Base-by-base conservation (phyloP, 1,140 invertebrate species). In the Scaptomyza graminum region DNA sequence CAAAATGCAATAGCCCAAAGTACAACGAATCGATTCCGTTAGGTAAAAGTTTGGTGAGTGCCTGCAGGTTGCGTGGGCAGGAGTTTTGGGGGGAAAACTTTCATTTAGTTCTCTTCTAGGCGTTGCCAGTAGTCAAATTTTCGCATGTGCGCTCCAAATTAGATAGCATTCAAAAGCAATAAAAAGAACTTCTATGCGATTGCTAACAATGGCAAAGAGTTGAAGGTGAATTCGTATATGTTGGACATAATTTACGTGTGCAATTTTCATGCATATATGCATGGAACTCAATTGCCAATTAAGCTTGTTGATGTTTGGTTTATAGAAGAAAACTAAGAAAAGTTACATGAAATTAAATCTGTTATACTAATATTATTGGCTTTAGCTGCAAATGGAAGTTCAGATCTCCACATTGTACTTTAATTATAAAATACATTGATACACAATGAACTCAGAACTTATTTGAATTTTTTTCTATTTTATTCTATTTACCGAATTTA, bases 101-200 rank as follows among this genome's bases (percentile, higher is more conserved):
- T 16, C 13, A n/a, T 22, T 39, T 37, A 41, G 43, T 46, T 37
- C 49, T 25, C 25, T 34, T 34, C 15, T 50, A 62, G 75, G 76
- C 76, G 68, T 76, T 64, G 43, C 76, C 69, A 79, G 74, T 76
- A 79, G 76, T 76, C 63, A 79, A 79, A 79, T 79, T 76, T 72
- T 76, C 69, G 74, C 76, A 78, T 78, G 76, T 78, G 76, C 76
- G 63, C 67, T 34, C 63, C 62, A 76, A 79, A 76, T 79, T 79
- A 79, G 76, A 79, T 79, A 76, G 59, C 69, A 79, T 65, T 76
- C 54, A 51, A 68, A 79, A 68, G 74, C 76, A 73, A 79, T 73
- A 76, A 79, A 76, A 75, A 79, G 39, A 74, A 76, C 63, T 55
- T 76, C 65, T 56, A 5, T 47, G 41, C 57, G 68, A 73, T 55